Evolutionary conservation across 1,140 invertebrate genomes (phyloP).

Genomic region (Metaphire vulgaris): DNA sequence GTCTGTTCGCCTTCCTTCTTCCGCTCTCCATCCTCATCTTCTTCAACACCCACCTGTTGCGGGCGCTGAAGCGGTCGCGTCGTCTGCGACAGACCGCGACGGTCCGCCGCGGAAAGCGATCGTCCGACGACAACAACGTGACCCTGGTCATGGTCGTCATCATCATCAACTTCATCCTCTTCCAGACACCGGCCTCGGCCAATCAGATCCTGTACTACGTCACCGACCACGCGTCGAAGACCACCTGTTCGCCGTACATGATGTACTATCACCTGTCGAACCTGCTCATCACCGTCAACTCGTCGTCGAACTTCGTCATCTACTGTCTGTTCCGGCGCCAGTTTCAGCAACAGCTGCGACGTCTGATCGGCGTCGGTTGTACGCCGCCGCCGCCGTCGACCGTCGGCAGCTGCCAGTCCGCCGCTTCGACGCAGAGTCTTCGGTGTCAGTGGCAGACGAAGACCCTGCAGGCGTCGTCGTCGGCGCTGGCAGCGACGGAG

Average conservation of each 20-base stretch:
- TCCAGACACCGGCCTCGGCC: conserved; percentile 26
- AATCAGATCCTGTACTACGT: conserved; percentile 21
- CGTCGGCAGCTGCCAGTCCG: background rate
- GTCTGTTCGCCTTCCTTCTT: conserved; percentile 28
- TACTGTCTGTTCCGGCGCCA: conserved; percentile 28
- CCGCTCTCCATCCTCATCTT: conserved; percentile 28
- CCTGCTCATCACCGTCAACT: conserved; percentile 29
- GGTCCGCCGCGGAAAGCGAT: background rate
- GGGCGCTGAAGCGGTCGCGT: conserved; percentile 22
- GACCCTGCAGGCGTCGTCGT: no score
- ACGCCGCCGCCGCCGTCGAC: no score
- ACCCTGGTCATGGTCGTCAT: conserved; percentile 29
- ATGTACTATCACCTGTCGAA: conserved; percentile 26
- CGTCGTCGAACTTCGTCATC: conserved; percentile 30
- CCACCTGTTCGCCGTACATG: conserved; percentile 20
- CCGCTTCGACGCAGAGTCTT: no score
- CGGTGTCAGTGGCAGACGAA: no score
- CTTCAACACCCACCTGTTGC: conserved; percentile 26
- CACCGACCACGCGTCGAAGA: background rate
- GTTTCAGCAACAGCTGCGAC: conserved; percentile 28
- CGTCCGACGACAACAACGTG: conserved; percentile 25
- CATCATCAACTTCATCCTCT: conserved; percentile 29
- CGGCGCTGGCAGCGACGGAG: no score
- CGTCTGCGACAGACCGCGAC: background rate
- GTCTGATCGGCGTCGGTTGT: background rate